Base-by-base conservation (phyloP, 1,140 invertebrate species). In the Dinoponera quadriceps region DNA sequence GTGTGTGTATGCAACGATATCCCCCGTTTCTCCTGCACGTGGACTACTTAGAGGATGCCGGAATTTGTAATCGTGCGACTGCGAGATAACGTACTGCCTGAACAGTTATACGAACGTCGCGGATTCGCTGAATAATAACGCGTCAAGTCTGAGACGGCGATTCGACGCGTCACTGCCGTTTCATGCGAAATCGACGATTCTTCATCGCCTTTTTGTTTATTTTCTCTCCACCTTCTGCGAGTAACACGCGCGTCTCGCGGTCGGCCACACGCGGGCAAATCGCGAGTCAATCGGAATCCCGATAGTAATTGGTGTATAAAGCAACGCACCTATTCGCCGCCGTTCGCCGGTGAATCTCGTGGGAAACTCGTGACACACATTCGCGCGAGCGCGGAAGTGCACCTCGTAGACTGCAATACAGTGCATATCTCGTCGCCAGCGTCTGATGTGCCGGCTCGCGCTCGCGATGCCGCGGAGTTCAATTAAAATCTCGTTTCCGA, bases 291-390 rank as follows among this genome's bases (percentile, higher is more conserved):
- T 83, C 82, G 54, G 82, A 77, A 38, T 38, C 48, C 55, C 49
- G 71, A 33, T 89, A 77, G 85, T 89, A 89, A 89, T 89, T 89
- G 88, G 88, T 89, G 71, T 87, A 85, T 89, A 54, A 44, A 44
- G 4, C 38, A 83, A 83, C 85, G 85, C 85, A 75, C 83, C 88
- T 89, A 89, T n/a, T n/a, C 89, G 88, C 81, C 72, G 88, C 83
- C 87, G 77, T 83, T 89, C 85, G 85, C 85, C 71, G 60, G 87
- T 86, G 73, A 77, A 87, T 88, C 90, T 87, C 91, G 91, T 92
- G 91, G 90, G 91, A 92, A 92, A 91, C 90, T 75, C 88, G 84
- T 91, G 91, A 87, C 91, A 92, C 86, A 92, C 90, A 92, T 92
- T 89, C 83, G 80, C 90, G 38, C 7, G 38, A 44, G 7, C 38